Percentiles rank a stretch among this genome's conserved stretches.
These are phyloP conservation scores for Eupithecia tripunctaria DNA, from an alignment of 2,888 invertebrate genomes.

Conservation along the genomic window DNA sequence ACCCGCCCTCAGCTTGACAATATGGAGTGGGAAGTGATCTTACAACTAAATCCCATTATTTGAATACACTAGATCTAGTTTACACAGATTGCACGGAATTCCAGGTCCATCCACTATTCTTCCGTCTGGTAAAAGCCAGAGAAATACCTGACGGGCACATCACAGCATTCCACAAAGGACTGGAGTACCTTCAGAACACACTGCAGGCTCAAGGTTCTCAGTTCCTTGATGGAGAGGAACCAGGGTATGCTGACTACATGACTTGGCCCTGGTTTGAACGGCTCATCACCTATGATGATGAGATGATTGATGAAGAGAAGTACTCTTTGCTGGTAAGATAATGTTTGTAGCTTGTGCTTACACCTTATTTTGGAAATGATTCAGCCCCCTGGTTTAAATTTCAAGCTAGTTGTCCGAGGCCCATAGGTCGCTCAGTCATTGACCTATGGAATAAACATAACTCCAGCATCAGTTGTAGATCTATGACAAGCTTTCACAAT, in stretches of 20 bases:
- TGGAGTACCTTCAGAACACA: slow-evolving; percentile 87
- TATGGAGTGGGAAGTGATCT: not conserved
- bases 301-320: slow-evolving; percentile 78
- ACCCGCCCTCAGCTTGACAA: not conserved
- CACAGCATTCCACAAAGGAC: slow-evolving; percentile 62
- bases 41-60: not conserved
- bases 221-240: slow-evolving; percentile 86
- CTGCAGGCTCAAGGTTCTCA: slow-evolving; percentile 83
- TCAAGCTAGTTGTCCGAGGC: too few relatives aligned
- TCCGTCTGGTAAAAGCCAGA: slow-evolving; percentile 55
- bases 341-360: slow-evolving; percentile 13
- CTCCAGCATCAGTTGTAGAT: too few relatives aligned
- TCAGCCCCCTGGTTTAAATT: not conserved
- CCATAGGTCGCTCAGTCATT: too few relatives aligned
- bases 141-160: slow-evolving; percentile 60
- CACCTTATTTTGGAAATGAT: not conserved
- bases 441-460: too few relatives aligned
- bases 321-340: slow-evolving; percentile 73
- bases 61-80: too few relatives aligned
- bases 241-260: slow-evolving; percentile 92
- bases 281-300: slow-evolving; percentile 76
- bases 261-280: slow-evolving; percentile 94
- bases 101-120: slow-evolving; percentile 60
- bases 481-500: too few relatives aligned
- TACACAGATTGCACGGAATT: too few relatives aligned